phyloP scores from a whole-genome alignment of 2,888 invertebrate species.

The Rosalia funebris region DNA sequence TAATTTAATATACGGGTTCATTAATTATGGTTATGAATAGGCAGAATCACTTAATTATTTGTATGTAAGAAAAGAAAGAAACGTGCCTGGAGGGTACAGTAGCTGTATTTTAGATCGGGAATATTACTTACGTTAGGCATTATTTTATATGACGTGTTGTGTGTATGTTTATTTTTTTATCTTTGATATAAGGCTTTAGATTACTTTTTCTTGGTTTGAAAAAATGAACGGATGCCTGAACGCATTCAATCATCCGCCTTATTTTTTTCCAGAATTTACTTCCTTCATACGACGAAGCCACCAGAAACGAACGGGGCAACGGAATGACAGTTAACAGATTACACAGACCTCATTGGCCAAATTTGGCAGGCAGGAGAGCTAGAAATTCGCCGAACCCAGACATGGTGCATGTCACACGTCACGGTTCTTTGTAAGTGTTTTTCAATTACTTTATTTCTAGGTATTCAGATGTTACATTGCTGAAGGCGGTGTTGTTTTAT shows the following conservation, averaged over 20 bases:
- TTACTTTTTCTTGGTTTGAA: too few relatives aligned
- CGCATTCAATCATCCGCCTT: neutral
- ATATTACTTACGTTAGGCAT: too few relatives aligned
- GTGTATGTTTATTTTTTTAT: too few relatives aligned
- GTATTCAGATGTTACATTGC: neutral
- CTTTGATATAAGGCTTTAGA: too few relatives aligned
- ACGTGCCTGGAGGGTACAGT: too few relatives aligned
- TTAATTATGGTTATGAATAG: too few relatives aligned
- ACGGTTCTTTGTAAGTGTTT: constrained; percentile 62
- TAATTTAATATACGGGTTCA: too few relatives aligned
- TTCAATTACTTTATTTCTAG: constrained; percentile 24
- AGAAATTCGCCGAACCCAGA: constrained; percentile 58
- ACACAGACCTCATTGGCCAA: constrained; percentile 61
- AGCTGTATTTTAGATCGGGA: too few relatives aligned
- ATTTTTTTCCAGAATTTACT: constrained; percentile 56
- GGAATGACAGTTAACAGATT: constrained; percentile 51
- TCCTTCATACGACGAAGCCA: constrained; percentile 67
- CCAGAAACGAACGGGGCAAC: constrained; percentile 55
- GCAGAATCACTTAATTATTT: too few relatives aligned
- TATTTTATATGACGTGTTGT: too few relatives aligned
- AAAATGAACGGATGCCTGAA: neutral
- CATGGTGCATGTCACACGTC: constrained; percentile 58
- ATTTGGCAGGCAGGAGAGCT: constrained; percentile 55
- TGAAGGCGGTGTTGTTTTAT: neutral
- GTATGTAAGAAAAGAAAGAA: too few relatives aligned